phyloP scores from a whole-genome alignment of 1,140 invertebrate genomes.

The Aphidius ervi region DNA sequence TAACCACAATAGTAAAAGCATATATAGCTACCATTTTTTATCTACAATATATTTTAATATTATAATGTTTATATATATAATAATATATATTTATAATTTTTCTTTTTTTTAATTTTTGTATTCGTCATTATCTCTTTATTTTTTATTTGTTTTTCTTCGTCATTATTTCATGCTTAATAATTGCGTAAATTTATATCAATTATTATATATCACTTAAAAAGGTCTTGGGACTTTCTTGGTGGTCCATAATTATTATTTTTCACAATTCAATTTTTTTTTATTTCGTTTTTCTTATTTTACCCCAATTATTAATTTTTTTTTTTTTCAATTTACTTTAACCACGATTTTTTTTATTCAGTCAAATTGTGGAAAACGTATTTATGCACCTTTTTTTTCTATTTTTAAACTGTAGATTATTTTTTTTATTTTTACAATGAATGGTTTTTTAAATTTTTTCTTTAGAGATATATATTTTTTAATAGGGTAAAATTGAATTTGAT shows the following conservation, averaged over 20 bases:
- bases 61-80: conserved; percentile 22
- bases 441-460: no score
- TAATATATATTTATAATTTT: conserved; percentile 15
- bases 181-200: background rate
- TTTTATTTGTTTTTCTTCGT: background rate
- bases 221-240: background rate
- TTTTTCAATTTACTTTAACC: no score
- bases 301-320: no score
- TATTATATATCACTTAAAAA: background rate
- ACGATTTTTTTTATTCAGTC: no score
- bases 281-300: no score
- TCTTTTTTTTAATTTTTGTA: background rate
- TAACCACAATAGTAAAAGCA: conserved; percentile 52
- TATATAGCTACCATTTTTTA: conserved; percentile 52
- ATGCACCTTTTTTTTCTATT: no score
- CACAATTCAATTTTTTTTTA: no score
- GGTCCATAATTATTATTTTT: background rate
- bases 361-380: no score
- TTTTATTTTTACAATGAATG: no score
- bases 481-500: background rate
- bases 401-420: no score
- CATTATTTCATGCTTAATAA: background rate
- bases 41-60: conserved; percentile 52
- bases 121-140: conserved; percentile 25
- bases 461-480: no score